Percentiles rank a stretch among this genome's conserved stretches.
Evolutionary conservation across 2,113 vertebrate species (phyloP).

Genomic region (Neolamprologus sp.): DNA sequence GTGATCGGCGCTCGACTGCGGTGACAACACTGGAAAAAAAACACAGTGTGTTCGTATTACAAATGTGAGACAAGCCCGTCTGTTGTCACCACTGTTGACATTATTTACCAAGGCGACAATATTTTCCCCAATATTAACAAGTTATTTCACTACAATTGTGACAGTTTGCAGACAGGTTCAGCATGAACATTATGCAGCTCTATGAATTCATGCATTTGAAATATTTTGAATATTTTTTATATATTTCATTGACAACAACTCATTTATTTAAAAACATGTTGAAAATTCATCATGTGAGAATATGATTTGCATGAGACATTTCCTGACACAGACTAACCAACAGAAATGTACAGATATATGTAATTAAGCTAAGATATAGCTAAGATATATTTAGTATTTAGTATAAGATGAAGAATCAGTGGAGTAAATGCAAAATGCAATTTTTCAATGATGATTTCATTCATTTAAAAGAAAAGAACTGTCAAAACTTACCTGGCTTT

Average conservation of each 20-base stretch:
- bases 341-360: not conserved
- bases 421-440: not conserved
- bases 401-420: not conserved
- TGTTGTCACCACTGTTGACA: not conserved
- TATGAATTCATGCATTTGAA: not conserved
- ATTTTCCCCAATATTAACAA: not conserved
- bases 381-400: not conserved
- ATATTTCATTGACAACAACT: not conserved
- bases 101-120: not conserved
- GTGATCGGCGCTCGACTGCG: not conserved
- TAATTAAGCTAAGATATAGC: not conserved
- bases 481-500: not conserved
- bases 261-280: not conserved
- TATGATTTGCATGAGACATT: not conserved
- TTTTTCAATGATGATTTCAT: not conserved
- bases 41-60: not conserved
- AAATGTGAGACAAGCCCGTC: not conserved
- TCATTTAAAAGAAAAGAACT: not conserved
- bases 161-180: not conserved
- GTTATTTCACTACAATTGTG: not conserved
- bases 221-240: not conserved
- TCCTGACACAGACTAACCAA: not conserved
- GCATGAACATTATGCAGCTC: not conserved
- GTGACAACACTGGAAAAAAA: not conserved
- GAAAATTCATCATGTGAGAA: not conserved